Percentiles rank a stretch among this genome's conserved stretches.
phyloP scores from a whole-genome alignment of 2,113 vertebrate genomes.

The Cygnus buccinator region DNA sequence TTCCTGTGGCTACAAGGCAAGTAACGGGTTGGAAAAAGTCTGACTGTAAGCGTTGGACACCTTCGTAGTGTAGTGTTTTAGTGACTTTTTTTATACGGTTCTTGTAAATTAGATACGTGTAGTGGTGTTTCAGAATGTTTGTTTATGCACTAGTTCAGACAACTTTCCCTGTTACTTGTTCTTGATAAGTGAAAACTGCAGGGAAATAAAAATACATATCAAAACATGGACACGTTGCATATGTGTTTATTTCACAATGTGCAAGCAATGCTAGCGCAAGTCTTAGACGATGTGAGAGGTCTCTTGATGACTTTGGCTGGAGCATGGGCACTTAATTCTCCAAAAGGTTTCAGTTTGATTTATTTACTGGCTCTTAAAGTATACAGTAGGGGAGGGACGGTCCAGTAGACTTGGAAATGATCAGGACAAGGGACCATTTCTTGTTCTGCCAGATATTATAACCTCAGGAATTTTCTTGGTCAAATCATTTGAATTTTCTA shows the following conservation, averaged over 20 bases:
- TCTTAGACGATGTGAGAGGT: neutral
- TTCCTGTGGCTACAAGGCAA: slow-evolving; percentile 90
- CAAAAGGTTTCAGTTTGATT: fast-evolving
- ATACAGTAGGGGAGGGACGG: fast-evolving
- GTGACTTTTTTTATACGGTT: slow-evolving; percentile 90
- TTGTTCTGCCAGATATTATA: neutral
- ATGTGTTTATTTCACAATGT: slow-evolving; percentile 79
- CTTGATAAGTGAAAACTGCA: slow-evolving; percentile 91
- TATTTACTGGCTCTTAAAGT: neutral
- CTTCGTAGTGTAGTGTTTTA: slow-evolving; percentile 87
- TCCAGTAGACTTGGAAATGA: neutral
- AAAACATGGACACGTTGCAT: slow-evolving; percentile 80
- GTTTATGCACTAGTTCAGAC: slow-evolving; percentile 91
- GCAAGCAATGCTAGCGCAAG: neutral
- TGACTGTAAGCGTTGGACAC: slow-evolving; percentile 86
- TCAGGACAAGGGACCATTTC: fast-evolving
- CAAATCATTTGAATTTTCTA: neutral
- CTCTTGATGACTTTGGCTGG: neutral
- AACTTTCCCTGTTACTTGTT: slow-evolving; percentile 94
- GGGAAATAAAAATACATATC: slow-evolving; percentile 92
- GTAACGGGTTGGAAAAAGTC: slow-evolving; percentile 91
- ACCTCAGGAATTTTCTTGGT: neutral
- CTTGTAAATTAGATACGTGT: slow-evolving; percentile 88
- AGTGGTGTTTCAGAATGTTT: slow-evolving; percentile 88
- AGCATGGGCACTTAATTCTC: neutral